Conservation (phyloP, 2,888 invertebrate genomes). For the Slavum lentiscoides region DNA sequence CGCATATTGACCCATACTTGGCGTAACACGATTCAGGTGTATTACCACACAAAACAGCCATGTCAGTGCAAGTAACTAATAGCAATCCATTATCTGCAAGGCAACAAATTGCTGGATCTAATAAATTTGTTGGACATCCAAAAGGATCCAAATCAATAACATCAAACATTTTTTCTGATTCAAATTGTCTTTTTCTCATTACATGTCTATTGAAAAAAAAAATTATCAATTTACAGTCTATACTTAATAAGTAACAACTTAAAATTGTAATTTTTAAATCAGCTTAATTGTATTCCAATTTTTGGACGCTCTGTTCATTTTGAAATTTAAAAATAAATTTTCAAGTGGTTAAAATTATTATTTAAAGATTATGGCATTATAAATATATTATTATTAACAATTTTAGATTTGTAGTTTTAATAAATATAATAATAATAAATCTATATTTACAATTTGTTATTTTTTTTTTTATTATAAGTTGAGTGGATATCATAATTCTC, state of each 20-base stretch:
- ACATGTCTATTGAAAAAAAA: conserved; percentile 36
- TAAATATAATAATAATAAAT: too few species aligned
- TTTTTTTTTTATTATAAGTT: too few species aligned
- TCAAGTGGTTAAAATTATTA: too few species aligned
- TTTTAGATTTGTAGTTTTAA: too few species aligned
- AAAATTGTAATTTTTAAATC: too few species aligned
- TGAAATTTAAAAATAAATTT: neutral
- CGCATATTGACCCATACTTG: conserved; percentile 90
- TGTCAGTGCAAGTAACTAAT: conserved; percentile 95
- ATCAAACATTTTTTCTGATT: conserved; percentile 67
- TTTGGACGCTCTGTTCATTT: too few species aligned
- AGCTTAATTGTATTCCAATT: too few species aligned
- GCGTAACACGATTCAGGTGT: conserved; percentile 88
- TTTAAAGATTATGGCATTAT: too few species aligned
- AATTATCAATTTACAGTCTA: too few species aligned
- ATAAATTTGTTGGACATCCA: conserved; percentile 89
- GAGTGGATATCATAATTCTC: neutral
- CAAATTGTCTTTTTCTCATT: conserved; percentile 51
- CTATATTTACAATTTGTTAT: too few species aligned
- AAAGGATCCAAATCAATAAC: conserved; percentile 97
- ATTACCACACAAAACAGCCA: conserved; percentile 94
- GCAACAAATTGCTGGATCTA: conserved; percentile 85
- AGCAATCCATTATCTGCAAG: conserved; percentile 82
- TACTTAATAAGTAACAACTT: too few species aligned
- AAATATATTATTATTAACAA: too few species aligned